These are phyloP conservation scores for Sycophaga agraensis DNA, from an alignment of 1,140 invertebrate genomes.

Conservation along the genomic window DNA sequence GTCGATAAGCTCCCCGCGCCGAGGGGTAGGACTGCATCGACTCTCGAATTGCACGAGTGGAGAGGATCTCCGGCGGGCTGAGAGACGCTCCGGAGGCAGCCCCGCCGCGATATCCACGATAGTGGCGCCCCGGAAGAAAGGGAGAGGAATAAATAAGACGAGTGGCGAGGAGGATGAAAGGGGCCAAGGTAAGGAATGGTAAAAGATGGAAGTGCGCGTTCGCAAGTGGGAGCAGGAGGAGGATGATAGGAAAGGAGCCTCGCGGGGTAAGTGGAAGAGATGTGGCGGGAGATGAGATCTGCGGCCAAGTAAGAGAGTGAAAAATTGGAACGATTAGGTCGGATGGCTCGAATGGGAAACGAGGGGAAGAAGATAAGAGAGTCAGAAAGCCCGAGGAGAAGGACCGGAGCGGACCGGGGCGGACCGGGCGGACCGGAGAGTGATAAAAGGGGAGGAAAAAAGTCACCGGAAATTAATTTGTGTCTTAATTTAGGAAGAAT, in stretches of 20 bases:
- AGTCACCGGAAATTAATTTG: conserved; percentile 15
- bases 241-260: background rate
- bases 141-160: no score
- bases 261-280: background rate
- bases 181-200: background rate
- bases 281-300: background rate
- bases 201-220: background rate
- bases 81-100: no score
- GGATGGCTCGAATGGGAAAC: background rate
- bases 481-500: background rate
- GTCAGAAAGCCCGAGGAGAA: no score
- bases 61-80: conserved; percentile 7
- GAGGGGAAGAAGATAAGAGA: conserved; percentile 2
- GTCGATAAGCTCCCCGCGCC: conserved; percentile 15
- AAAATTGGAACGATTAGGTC: conserved; percentile 19
- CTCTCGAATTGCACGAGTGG: conserved; percentile 6
- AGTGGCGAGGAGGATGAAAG: background rate
- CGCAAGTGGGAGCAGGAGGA: no score
- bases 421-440: no score
- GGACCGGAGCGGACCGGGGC: no score
- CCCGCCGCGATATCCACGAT: no score
- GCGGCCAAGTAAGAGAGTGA: conserved; percentile 12
- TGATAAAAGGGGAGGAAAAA: background rate
- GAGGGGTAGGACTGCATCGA: no score
- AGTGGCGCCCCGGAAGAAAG: no score